Conservation (phyloP, 1,140 invertebrate genomes). For the Drosophila cardini region DNA sequence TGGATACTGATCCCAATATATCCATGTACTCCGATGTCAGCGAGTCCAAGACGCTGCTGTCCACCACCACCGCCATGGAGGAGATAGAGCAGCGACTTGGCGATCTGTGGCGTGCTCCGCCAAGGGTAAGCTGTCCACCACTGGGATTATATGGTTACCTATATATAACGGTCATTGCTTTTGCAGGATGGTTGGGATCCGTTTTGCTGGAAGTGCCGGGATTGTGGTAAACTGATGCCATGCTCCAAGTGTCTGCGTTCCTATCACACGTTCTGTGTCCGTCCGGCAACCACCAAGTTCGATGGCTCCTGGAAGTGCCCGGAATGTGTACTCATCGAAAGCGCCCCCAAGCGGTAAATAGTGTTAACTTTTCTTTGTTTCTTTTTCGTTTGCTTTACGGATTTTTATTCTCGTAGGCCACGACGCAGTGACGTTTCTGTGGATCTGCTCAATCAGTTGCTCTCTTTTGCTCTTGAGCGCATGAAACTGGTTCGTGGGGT, state of each 20-base stretch:
- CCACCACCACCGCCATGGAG: slow-evolving; percentile 25
- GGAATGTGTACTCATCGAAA: slow-evolving; percentile 92
- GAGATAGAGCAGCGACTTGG: slow-evolving; percentile 48
- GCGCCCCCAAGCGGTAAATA: slow-evolving; percentile 89
- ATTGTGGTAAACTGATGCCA: slow-evolving; percentile 86
- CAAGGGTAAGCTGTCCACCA: slow-evolving; percentile 56
- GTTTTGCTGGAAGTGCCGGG: slow-evolving; percentile 96
- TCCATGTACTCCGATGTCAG: slow-evolving; percentile 56
- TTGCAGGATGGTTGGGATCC: slow-evolving; percentile 87
- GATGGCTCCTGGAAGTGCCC: slow-evolving; percentile 92
- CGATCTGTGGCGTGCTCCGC: slow-evolving; percentile 56
- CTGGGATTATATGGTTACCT: neutral
- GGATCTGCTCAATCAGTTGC: slow-evolving; percentile 76
- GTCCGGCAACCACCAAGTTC: slow-evolving; percentile 86
- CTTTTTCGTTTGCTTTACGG: neutral
- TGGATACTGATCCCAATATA: slow-evolving; percentile 43
- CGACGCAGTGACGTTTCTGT: slow-evolving; percentile 71
- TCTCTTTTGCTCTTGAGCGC: slow-evolving; percentile 74
- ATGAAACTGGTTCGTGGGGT: slow-evolving; percentile 78
- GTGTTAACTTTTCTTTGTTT: neutral
- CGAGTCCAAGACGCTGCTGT: slow-evolving; percentile 21
- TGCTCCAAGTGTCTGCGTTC: slow-evolving; percentile 94
- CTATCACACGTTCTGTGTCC: slow-evolving; percentile 92
- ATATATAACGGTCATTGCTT: neutral
- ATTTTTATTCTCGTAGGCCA: slow-evolving; percentile 43